These are phyloP conservation scores for Ptychobarbus kaznakovi DNA, from an alignment of 2,797 vertebrate genomes.

Conservation along the genomic window DNA sequence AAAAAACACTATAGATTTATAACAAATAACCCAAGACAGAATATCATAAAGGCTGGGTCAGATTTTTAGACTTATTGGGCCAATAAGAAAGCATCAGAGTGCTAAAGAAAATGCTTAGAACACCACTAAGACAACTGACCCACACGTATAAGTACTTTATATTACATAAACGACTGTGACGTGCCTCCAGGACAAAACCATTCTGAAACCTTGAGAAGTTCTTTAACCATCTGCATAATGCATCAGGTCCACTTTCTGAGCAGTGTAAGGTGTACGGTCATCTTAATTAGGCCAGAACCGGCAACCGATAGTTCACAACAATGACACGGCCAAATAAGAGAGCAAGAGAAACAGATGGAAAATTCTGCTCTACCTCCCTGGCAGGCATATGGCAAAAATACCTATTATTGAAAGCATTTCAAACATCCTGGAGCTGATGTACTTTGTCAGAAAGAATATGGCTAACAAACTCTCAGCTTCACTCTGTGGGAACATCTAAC, in stretches of 20 bases:
- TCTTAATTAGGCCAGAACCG: constrained; percentile 22
- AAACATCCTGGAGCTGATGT: constrained; percentile 13
- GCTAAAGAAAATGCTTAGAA: not conserved
- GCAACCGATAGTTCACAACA: constrained; percentile 8
- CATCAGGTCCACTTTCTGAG: not conserved
- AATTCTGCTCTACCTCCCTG: not conserved
- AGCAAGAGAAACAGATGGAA: constrained; percentile 13
- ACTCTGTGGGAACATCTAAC: not conserved
- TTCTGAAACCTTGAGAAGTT: not conserved
- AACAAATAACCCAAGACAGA: not conserved
- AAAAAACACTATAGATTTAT: not conserved
- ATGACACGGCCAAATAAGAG: not conserved
- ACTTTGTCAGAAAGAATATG: constrained; percentile 17
- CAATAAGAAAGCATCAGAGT: not conserved
- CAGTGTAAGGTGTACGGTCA: not conserved
- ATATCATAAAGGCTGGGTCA: not conserved
- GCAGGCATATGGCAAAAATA: constrained; percentile 19
- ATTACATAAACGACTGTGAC: not conserved
- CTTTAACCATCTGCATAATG: not conserved
- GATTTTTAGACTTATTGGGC: not conserved
- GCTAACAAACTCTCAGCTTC: constrained; percentile 6
- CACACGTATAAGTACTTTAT: not conserved
- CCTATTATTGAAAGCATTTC: constrained; percentile 35
- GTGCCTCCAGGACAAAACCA: not conserved
- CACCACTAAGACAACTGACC: not conserved